These are phyloP conservation scores for Pseudomyrmex cubaensis DNA, from an alignment of 1,140 invertebrate genomes.

Conservation along the genomic window DNA sequence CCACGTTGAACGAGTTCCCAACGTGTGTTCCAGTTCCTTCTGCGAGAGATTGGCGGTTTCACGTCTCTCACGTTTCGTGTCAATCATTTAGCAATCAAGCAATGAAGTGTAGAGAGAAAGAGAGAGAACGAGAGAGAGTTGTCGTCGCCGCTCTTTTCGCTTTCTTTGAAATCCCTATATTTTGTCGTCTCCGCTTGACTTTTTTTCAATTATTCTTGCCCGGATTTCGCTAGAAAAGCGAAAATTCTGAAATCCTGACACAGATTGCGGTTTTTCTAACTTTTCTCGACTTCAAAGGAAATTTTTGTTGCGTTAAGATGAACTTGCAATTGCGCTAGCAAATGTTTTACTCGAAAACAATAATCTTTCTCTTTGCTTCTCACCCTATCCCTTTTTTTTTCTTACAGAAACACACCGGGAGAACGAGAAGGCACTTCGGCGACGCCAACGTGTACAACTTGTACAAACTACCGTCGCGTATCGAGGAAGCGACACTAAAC, in stretches of 20 bases:
- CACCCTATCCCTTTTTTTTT: no score
- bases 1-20: slow-evolving; percentile 63
- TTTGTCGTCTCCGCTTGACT: not conserved
- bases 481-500: slow-evolving; percentile 62
- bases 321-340: not conserved
- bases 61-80: slow-evolving; percentile 11
- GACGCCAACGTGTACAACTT: not conserved
- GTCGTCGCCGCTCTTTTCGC: not conserved
- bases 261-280: no score
- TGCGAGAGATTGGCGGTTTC: slow-evolving; percentile 18
- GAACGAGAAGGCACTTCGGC: not conserved
- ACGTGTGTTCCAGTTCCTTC: slow-evolving; percentile 48
- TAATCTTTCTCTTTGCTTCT: not conserved
- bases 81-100: slow-evolving; percentile 37
- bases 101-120: slow-evolving; percentile 3
- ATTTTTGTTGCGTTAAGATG: not conserved
- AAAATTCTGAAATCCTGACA: no score
- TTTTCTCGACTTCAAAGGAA: no score
- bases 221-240: no score
- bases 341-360: slow-evolving; percentile 13
- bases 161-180: not conserved
- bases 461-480: slow-evolving; percentile 37
- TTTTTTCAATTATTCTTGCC: no score
- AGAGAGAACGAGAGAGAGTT: not conserved
- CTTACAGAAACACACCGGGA: not conserved